phyloP scores from a whole-genome alignment of 2,797 vertebrate genomes.

The Petrocephalus schoutedeni region DNA sequence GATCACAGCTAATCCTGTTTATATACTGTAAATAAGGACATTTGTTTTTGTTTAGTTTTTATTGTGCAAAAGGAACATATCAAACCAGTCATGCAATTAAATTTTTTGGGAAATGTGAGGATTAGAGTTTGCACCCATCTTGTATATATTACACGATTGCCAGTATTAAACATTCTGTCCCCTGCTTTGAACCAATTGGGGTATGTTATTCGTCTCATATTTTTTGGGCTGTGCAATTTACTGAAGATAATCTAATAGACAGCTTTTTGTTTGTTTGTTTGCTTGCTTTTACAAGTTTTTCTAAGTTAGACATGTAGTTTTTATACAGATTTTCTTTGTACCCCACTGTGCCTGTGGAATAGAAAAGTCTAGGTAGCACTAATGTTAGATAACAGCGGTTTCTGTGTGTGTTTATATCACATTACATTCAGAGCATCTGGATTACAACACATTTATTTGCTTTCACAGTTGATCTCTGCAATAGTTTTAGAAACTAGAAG shows the following conservation, averaged over 20 bases:
- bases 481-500: background rate
- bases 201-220: too few relatives aligned
- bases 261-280: too few relatives aligned
- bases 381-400: background rate
- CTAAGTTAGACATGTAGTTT: too few relatives aligned
- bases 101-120: background rate
- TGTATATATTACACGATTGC: background rate
- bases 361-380: too few relatives aligned
- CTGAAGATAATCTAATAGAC: too few relatives aligned
- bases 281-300: too few relatives aligned
- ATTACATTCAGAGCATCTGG: background rate
- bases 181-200: background rate
- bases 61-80: too few relatives aligned
- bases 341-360: too few relatives aligned
- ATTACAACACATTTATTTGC: background rate
- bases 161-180: background rate
- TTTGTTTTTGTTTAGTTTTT: too few relatives aligned
- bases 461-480: background rate
- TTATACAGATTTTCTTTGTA: background rate
- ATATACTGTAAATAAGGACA: too few relatives aligned
- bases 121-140: background rate
- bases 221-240: too few relatives aligned
- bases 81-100: too few relatives aligned
- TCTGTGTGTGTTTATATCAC: background rate
- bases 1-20: background rate